phyloP scores from a whole-genome alignment of 2,888 invertebrate genomes.

The Pyralis farinalis region DNA sequence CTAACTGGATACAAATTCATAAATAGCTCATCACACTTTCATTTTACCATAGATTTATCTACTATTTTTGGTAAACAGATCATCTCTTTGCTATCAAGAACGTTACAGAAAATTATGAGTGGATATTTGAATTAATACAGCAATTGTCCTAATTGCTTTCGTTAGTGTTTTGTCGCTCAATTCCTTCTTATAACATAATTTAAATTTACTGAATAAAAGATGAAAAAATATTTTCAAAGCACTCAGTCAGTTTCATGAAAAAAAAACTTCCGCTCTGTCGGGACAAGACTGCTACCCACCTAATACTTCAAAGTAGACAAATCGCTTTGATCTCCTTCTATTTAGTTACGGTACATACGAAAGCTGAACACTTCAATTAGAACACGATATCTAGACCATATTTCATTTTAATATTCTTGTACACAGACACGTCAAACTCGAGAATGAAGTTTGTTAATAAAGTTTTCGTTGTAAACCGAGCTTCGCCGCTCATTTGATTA shows the following conservation, averaged over 20 bases:
- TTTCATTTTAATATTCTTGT: conserved; percentile 43
- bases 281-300: conserved; percentile 27
- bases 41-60: no score
- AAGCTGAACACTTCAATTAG: conserved; percentile 53
- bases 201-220: not conserved
- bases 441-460: conserved; percentile 51
- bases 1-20: no score
- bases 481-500: conserved; percentile 60
- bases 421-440: conserved; percentile 36
- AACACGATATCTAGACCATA: conserved; percentile 44
- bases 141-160: no score
- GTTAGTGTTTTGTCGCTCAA: no score
- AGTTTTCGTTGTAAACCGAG: conserved; percentile 54
- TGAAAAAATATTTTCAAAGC: not conserved
- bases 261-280: conserved; percentile 35
- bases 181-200: no score
- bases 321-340: conserved; percentile 62
- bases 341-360: conserved; percentile 53
- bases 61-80: no score
- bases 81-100: no score
- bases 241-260: not conserved
- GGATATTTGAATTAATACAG: no score
- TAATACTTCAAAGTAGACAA: conserved; percentile 58
- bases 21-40: no score
- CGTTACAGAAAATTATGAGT: no score